phyloP scores from a whole-genome alignment of 2,888 invertebrate genomes.

The Melipona beecheii region DNA sequence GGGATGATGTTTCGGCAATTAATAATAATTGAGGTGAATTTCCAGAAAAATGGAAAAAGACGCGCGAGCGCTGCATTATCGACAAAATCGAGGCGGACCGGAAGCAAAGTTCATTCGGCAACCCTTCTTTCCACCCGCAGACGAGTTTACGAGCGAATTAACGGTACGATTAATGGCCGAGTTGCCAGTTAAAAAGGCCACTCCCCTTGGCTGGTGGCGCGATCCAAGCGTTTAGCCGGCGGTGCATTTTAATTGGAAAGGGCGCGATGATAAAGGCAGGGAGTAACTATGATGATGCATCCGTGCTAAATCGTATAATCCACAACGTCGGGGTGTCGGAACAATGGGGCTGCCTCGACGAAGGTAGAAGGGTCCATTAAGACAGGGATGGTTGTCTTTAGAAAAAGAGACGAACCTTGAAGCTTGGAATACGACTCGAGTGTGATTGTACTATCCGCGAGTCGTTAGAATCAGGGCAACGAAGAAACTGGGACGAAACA shows the following conservation, averaged over 20 bases:
- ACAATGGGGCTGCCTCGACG: slow-evolving; percentile 64
- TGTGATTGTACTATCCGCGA: slow-evolving; percentile 15
- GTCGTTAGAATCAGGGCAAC: slow-evolving; percentile 25
- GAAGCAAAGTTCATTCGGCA: background rate
- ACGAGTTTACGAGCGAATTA: slow-evolving; percentile 27
- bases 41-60: no score
- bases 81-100: background rate
- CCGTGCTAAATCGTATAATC: slow-evolving; percentile 71
- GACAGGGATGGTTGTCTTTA: slow-evolving; percentile 59
- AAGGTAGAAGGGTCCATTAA: slow-evolving; percentile 74
- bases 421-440: slow-evolving; percentile 58
- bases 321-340: slow-evolving; percentile 48
- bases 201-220: slow-evolving; percentile 5
- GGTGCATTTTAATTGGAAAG: slow-evolving; percentile 64
- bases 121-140: background rate
- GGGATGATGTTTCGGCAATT: background rate
- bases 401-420: slow-evolving; percentile 63
- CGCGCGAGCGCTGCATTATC: background rate
- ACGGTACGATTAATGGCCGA: slow-evolving; percentile 37
- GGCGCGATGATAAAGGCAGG: slow-evolving; percentile 45
- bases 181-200: slow-evolving; percentile 37
- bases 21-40: background rate
- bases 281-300: slow-evolving; percentile 56
- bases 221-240: slow-evolving; percentile 43
- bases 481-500: slow-evolving; percentile 53